These are phyloP conservation scores for Papilio xuthus DNA, from an alignment of 1,140 invertebrate species.

Conservation along the genomic window DNA sequence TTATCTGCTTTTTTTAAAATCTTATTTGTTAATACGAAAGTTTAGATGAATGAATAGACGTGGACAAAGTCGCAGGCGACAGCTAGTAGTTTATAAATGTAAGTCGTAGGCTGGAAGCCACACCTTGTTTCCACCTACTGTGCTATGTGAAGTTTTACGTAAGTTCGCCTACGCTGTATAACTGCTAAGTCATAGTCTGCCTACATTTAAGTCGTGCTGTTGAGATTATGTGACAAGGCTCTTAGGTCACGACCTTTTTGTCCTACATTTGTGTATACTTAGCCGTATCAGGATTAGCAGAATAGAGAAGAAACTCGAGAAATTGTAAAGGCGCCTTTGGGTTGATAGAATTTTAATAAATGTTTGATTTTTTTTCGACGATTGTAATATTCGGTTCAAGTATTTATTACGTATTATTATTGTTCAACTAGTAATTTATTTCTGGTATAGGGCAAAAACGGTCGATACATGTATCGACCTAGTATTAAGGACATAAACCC, in stretches of 20 bases:
- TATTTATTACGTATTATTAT: too few relatives aligned
- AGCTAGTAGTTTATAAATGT: not conserved
- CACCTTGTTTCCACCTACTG: slow-evolving; percentile 7
- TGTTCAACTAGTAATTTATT: too few relatives aligned
- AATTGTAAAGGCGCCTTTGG: not conserved
- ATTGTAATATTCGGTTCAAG: too few relatives aligned
- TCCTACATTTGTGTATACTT: not conserved
- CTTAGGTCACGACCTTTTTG: slow-evolving; percentile 7
- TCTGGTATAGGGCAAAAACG: too few relatives aligned
- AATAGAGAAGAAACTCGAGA: too few relatives aligned
- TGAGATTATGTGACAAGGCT: not conserved
- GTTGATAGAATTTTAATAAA: not conserved
- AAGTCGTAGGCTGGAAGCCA: slow-evolving; percentile 6
- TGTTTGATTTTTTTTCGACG: too few relatives aligned
- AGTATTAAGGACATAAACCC: too few relatives aligned
- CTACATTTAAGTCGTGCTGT: slow-evolving; percentile 1
- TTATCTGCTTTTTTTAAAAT: too few relatives aligned
- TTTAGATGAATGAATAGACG: too few relatives aligned
- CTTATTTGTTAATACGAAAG: too few relatives aligned
- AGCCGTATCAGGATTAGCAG: not conserved
- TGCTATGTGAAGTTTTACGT: not conserved
- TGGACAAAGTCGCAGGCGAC: not conserved
- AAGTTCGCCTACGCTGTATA: not conserved
- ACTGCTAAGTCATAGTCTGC: not conserved
- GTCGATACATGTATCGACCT: too few relatives aligned